Evolutionary conservation across 1,140 invertebrate species (phyloP), one percentile per base, ranked within the genome.

Genomic region (Macrobrachium nipponense): DNA sequence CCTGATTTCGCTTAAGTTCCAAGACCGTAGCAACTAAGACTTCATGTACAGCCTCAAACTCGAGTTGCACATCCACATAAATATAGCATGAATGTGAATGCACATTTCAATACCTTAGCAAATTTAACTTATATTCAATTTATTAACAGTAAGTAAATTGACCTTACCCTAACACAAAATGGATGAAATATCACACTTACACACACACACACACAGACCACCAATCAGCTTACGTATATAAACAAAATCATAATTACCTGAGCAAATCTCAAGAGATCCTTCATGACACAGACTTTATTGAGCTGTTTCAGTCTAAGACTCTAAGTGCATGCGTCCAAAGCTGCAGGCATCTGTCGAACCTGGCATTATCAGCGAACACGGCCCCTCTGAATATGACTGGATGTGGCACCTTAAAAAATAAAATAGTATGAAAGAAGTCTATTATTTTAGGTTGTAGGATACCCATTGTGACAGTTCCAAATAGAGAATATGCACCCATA

Each of bases 261-360:
- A 59, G 96, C 95, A 92, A 98, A 98, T 90, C 97, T 93, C 36
- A 97, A 91, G 59, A 98, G 92, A 92, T 98, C 97, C 89, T 97
- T 97, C 5, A 94, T 93, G 0, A 97, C 95, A 4, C 94, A 94
- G 43, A 95, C 94, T 92, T 94, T 92, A 91, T 96, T 96, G 62
- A 93, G 92, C 90, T 97, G 95, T 73, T 96, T 92, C 79, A 98
- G 92, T 89, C 95, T 92, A n/a, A n/a, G n/a, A n/a, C n/a, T n/a
- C n/a, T n/a, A 20, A 98, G 92, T 20, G 97, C 97, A 92, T 98
- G 97, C 89, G 96, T 92, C 97, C 97, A 99, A 3, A 99, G 92
- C 82, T 95, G 94, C 87, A 98, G 94, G 90, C 97, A 98, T 70
- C 95, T 93, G 90, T 97, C 96, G 92, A 98, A 98, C 89, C 95